Evolutionary conservation across 2,113 vertebrate species (phyloP), one percentile per base, ranked within the genome.

Genomic region (Sigmodon hispidus): DNA sequence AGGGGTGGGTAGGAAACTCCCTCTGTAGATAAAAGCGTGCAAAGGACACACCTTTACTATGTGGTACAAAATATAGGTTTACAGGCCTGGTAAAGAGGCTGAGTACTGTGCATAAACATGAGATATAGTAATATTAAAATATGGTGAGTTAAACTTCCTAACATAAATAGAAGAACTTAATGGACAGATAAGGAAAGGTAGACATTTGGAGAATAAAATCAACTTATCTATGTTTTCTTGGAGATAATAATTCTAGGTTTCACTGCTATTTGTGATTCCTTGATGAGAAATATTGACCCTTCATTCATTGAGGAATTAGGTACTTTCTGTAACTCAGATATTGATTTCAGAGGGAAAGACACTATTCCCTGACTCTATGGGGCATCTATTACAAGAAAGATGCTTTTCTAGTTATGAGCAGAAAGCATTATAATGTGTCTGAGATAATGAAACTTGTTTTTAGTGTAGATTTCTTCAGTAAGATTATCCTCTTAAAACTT

Each of bases 71-170:
- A 83, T 67, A 19, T 9, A 26, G 16, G 65, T 73, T 57, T 63
- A 2, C 65, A 22, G 31, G 16, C 22, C 79, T 77, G 59, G 80
- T 48, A 73, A 92, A 11, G 73, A 19, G 12, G 17, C 43, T 88
- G 43, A 87, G 36, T 76, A 50, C 76, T 93, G 29, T 26, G 87
- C 86, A 61, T 63, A 43, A 75, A 95, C 70, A 34, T 85, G 81
- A 80, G n/a, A 69, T 43, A 52, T 45, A 7, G 31, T 45, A 55
- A 22, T 1, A 69, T 21, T 83, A 50, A 34, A n/a, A 67, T 31
- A 26, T 12, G n/a, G 88, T 91, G 16, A 3, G 4, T 96, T 89
- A 65, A 24, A 7, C 29, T 76, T 80, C 1, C 15, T 89, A 87
- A 12, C 11, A 91, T 22, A 43, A 84, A 81, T 63, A 70, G n/a